Evolutionary conservation across 2,113 vertebrate species (phyloP), one percentile per base, ranked within the genome.

Genomic region (Channa maculata): DNA sequence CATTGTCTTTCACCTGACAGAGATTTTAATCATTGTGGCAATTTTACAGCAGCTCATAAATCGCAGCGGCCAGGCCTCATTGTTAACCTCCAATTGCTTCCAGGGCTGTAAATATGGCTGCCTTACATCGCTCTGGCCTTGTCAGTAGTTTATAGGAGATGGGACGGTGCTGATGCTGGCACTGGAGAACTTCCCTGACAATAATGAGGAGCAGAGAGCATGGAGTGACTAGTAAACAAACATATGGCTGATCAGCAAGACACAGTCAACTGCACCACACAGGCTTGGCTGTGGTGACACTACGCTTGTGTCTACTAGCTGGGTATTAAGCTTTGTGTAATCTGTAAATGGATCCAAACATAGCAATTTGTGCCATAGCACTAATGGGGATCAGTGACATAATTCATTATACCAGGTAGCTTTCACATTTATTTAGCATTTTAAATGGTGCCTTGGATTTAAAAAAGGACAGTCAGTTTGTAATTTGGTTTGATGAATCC

Each of bases 61-160:
- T 65, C 68, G 45, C 77, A 75, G 79, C 69, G 83, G 84, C 86
- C 77, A 54, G 80, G 82, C 83, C 80, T 89, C 89, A 86, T 89
- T 93, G 90, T 93, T 93, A 90, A 93, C 92, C 90, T 85, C 70
- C 90, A 89, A 90, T 93, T 83, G 89, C 89, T 91, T 90, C 70
- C 82, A 2, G 67, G 81, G 88, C 87, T 77, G 83, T 94, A 94
- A 95, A 94, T 92, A 92, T 85, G 77, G 73, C 73, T 33, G 55
- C 79, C 66, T 55, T 59, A 64, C 77, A 80, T 69, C 10, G 65
- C 67, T 84, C 36, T 1, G 87, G 90, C 93, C 93, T 94, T 91
- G 87, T 76, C 4, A 55, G 62, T 89, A 50, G 72, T 95, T 94
- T 93, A 94, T 91, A 74, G 84, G 75, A 33, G 77, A 68, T 71